Evolutionary conservation across 2,113 vertebrate genomes (phyloP).

Genomic region (Anas platyrhynchos): DNA sequence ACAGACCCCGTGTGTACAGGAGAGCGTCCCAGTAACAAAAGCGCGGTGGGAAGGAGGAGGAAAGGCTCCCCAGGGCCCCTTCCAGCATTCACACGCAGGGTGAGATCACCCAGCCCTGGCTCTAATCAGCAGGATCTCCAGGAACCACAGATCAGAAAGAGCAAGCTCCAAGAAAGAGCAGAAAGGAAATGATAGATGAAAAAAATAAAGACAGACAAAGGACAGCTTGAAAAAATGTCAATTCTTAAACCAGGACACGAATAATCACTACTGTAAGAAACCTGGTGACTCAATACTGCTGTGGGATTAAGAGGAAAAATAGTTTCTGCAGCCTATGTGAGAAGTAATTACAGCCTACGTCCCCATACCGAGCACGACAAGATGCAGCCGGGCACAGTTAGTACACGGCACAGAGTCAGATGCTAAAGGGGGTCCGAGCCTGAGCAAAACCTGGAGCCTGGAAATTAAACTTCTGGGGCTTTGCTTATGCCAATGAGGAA

Average conservation of each 20-base stretch:
- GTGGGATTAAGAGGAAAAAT: slow-evolving; percentile 38
- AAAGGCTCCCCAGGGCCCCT: not conserved
- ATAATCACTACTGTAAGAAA: slow-evolving; percentile 39
- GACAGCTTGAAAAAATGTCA: not conserved
- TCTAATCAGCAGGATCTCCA: not conserved
- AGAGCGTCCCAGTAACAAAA: not conserved
- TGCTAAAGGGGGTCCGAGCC: not conserved
- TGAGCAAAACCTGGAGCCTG: not conserved
- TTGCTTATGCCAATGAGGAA: not conserved
- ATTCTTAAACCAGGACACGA: slow-evolving; percentile 6
- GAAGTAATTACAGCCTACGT: slow-evolving; percentile 29
- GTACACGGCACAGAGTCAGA: not conserved
- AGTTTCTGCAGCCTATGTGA: slow-evolving; percentile 2
- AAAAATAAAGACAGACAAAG: slow-evolving; percentile 18
- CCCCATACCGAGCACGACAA: fast-evolving
- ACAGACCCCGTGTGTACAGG: fast-evolving
- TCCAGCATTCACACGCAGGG: fast-evolving
- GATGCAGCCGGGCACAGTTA: not conserved
- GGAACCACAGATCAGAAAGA: not conserved
- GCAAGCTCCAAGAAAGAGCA: not conserved
- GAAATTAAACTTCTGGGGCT: not conserved
- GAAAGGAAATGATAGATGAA: not conserved
- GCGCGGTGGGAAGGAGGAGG: not conserved
- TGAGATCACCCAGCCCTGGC: not conserved
- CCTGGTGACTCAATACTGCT: slow-evolving; percentile 45